A percentile compares a stretch with the other conserved stretches of the same genome.
Evolutionary conservation across 2,797 vertebrate genomes (phyloP).

Genomic region (Gymnoscopelus braueri): DNA sequence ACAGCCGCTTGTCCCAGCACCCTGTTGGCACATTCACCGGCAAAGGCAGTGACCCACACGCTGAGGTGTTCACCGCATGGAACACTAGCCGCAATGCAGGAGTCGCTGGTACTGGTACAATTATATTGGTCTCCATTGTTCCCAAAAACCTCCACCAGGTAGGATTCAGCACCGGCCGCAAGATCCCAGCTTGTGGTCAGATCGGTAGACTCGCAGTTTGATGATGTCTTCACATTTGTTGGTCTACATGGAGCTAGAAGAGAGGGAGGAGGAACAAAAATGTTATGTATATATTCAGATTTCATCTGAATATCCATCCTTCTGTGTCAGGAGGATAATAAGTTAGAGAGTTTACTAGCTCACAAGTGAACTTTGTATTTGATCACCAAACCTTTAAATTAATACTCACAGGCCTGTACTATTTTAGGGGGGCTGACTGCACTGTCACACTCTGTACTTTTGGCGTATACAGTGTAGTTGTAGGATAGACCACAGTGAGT

Average conservation of each 20-base stretch:
- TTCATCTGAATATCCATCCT: no score
- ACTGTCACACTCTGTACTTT: slow-evolving; percentile 67
- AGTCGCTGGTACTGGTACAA: slow-evolving; percentile 73
- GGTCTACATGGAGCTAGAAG: slow-evolving; percentile 77
- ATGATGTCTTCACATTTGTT: slow-evolving; percentile 61
- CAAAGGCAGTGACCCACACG: slow-evolving; percentile 74
- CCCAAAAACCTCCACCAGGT: slow-evolving; percentile 70
- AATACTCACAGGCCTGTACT: slow-evolving; percentile 73
- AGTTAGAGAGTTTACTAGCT: no score
- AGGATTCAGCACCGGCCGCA: slow-evolving; percentile 73
- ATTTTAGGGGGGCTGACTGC: slow-evolving; percentile 49
- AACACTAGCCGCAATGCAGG: slow-evolving; percentile 67
- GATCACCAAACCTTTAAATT: background rate
- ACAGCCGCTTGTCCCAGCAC: slow-evolving; percentile 70
- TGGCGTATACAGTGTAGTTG: slow-evolving; percentile 71
- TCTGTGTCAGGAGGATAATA: no score
- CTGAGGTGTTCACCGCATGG: slow-evolving; percentile 82
- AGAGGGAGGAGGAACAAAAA: background rate
- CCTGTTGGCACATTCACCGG: slow-evolving; percentile 69
- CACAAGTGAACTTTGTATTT: no score
- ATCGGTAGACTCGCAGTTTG: slow-evolving; percentile 57
- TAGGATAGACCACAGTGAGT: slow-evolving; percentile 76
- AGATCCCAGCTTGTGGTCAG: slow-evolving; percentile 75
- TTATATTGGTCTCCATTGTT: slow-evolving; percentile 74
- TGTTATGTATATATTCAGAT: no score